phyloP scores from a whole-genome alignment of 1,140 invertebrate genomes.

The Oscheius sp. region DNA sequence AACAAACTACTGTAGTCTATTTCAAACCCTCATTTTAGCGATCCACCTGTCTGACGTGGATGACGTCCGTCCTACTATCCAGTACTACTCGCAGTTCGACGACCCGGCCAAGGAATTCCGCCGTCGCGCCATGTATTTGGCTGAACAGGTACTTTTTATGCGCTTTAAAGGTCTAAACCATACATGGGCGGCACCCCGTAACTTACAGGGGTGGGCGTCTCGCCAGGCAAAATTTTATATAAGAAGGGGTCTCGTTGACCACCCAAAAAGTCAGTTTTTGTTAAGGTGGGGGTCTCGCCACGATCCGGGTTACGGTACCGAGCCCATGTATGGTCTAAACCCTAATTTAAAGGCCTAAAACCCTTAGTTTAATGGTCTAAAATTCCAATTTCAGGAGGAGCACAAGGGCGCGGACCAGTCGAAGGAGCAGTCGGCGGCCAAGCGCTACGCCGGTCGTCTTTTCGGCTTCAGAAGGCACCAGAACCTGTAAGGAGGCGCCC shows the following conservation, averaged over 20 bases:
- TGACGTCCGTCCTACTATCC: conserved; percentile 87
- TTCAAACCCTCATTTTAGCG: conserved; percentile 65
- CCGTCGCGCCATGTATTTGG: conserved; percentile 44
- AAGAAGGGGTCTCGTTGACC: too few species aligned
- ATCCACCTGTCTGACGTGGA: conserved; percentile 80
- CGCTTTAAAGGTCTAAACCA: neutral
- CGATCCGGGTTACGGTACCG: too few species aligned
- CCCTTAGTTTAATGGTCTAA: too few species aligned
- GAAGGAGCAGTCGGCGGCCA: conserved; percentile 1
- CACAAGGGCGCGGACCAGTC: neutral
- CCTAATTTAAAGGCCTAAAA: too few species aligned
- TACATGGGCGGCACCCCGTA: too few species aligned
- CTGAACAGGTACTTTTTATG: conserved; percentile 40
- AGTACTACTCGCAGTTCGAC: conserved; percentile 87
- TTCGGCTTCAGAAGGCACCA: conserved; percentile 41
- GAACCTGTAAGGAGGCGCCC: too few species aligned
- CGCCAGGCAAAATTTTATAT: too few species aligned
- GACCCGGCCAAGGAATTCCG: conserved; percentile 84
- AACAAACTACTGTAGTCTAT: neutral
- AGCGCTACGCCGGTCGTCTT: conserved; percentile 32
- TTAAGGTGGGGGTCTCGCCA: too few species aligned
- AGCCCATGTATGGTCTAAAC: neutral
- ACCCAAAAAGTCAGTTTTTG: too few species aligned
- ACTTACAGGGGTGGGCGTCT: too few species aligned
- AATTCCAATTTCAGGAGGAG: conserved; percentile 18